phyloP scores from a whole-genome alignment of 2,113 vertebrate genomes.

The Vireo altiloquus region DNA sequence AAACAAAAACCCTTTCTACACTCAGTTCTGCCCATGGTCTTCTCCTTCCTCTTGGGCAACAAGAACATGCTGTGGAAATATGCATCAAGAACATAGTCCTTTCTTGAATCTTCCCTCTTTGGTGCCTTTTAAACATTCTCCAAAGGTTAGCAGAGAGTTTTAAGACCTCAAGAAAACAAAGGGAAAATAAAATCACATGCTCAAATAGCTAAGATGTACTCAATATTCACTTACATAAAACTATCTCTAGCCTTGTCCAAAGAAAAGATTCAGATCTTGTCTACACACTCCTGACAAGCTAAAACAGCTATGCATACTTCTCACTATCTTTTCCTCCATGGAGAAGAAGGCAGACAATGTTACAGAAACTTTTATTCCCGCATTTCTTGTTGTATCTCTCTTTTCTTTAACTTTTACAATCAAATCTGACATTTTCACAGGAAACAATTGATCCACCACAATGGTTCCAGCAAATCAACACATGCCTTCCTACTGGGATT shows the following conservation, averaged over 20 bases:
- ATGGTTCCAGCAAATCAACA: neutral
- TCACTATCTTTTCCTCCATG: neutral
- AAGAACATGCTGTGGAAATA: neutral
- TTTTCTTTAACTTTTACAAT: neutral
- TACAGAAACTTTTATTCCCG: neutral
- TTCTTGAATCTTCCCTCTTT: neutral
- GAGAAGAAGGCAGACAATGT: neutral
- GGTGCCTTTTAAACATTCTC: neutral
- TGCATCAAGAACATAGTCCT: neutral
- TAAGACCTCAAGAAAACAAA: neutral
- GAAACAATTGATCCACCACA: neutral
- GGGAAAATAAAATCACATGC: neutral
- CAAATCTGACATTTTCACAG: neutral
- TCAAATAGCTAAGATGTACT: neutral
- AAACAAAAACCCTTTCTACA: neutral
- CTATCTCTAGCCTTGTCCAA: neutral
- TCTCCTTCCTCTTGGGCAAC: neutral
- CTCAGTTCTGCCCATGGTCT: neutral
- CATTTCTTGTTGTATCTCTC: neutral
- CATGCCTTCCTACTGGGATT: neutral
- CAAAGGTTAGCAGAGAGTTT: neutral
- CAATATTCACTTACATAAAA: neutral
- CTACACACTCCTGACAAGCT: neutral
- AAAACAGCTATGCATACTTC: neutral
- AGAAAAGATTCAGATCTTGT: neutral